Percentiles rank a stretch among this genome's conserved stretches.
phyloP scores from a whole-genome alignment of 2,797 vertebrate genomes.

The Monodelphis domestica region DNA sequence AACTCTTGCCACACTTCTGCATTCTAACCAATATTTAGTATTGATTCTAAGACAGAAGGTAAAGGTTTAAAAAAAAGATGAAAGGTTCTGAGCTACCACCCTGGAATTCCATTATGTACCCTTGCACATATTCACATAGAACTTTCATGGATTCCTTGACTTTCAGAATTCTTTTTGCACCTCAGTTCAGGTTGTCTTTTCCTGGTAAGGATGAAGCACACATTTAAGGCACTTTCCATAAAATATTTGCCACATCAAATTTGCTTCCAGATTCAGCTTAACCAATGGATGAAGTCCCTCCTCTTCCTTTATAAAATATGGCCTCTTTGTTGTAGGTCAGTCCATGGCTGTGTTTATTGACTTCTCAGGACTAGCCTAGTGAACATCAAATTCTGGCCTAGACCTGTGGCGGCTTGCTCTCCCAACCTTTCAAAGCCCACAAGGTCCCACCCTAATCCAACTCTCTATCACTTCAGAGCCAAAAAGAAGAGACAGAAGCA shows the following conservation, averaged over 20 bases:
- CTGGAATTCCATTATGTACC: no score
- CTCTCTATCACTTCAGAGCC: not conserved
- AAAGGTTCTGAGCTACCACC: no score
- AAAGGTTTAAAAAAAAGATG: no score
- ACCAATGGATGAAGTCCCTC: not conserved
- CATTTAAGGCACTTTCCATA: not conserved
- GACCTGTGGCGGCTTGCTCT: not conserved
- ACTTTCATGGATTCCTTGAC: no score
- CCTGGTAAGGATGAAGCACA: no score
- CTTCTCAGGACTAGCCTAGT: not conserved
- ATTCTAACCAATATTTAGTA: no score
- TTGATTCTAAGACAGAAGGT: no score
- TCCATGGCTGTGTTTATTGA: not conserved
- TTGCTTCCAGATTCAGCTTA: not conserved
- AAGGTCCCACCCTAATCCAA: not conserved
- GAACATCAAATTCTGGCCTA: not conserved
- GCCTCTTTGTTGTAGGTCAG: no score
- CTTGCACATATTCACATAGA: no score
- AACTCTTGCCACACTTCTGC: no score
- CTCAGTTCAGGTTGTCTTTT: not conserved
- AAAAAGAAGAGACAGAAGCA: not conserved
- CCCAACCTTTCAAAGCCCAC: not conserved
- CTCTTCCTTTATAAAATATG: not conserved
- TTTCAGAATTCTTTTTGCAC: not conserved
- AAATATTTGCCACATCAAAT: not conserved